Conservation (phyloP, 2,797 vertebrate genomes). For the Luscinia megarhynchos region DNA sequence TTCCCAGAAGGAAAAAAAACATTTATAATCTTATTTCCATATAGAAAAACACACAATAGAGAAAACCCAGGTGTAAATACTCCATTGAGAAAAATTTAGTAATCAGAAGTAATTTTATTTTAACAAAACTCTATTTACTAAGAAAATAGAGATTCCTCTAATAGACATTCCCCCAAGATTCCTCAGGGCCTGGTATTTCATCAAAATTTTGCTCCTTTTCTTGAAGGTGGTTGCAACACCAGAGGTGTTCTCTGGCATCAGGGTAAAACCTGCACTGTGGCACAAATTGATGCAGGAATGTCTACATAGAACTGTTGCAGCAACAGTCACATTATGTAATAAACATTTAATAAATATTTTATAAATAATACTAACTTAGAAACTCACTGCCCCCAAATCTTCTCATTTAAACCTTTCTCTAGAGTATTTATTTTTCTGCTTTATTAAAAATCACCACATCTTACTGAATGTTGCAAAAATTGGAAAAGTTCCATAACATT, state of each 20-base stretch:
- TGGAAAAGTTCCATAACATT: neutral
- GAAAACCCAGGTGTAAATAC: neutral
- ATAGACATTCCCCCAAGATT: neutral
- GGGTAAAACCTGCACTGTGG: neutral
- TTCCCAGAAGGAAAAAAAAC: neutral
- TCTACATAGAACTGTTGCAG: neutral
- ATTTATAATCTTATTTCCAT: neutral
- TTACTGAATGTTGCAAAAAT: neutral
- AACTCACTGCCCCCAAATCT: neutral
- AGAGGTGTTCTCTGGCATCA: neutral
- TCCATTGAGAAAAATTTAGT: neutral
- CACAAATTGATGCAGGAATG: neutral
- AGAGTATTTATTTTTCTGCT: neutral
- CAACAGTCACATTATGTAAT: neutral
- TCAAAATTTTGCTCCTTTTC: neutral
- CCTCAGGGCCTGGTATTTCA: neutral
- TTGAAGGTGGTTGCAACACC: neutral
- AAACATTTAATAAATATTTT: neutral
- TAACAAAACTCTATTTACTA: neutral
- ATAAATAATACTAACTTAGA: neutral
- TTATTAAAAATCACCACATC: neutral
- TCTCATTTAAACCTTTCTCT: neutral
- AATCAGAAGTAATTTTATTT: neutral
- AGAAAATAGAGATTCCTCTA: neutral
- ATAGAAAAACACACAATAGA: neutral